phyloP scores from a whole-genome alignment of 2,797 vertebrate species.

The Intellagama lesueurii region DNA sequence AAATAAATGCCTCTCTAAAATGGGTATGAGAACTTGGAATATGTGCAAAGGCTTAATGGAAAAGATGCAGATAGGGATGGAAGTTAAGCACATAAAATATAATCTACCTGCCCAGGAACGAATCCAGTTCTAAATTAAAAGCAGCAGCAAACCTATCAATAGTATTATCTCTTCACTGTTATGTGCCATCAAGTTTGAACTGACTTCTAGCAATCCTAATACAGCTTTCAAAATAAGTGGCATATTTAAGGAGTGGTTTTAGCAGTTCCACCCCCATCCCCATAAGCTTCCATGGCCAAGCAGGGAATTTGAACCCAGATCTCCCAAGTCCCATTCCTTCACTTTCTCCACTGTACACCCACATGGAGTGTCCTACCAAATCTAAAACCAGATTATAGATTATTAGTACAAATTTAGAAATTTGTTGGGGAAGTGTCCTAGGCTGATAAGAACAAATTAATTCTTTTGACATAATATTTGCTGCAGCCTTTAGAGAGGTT shows the following conservation, averaged over 20 bases:
- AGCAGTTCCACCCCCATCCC: too few species aligned
- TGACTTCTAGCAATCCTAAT: too few species aligned
- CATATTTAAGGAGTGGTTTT: too few species aligned
- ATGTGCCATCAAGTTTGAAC: too few species aligned
- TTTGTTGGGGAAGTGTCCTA: neutral
- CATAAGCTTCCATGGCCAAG: too few species aligned
- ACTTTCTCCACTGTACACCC: too few species aligned
- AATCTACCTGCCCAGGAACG: neutral
- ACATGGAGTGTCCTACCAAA: too few species aligned
- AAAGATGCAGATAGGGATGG: neutral
- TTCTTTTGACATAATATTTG: neutral
- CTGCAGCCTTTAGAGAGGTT: neutral
- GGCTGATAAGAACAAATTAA: neutral
- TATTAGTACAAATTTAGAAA: neutral
- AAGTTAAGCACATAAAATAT: neutral
- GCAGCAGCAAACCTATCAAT: neutral
- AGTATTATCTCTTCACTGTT: neutral
- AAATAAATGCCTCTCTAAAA: neutral
- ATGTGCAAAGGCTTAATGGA: neutral
- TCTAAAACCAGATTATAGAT: neutral
- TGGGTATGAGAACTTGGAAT: neutral
- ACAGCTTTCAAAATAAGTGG: too few species aligned
- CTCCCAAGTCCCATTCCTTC: too few species aligned
- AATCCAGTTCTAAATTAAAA: neutral
- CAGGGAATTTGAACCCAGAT: too few species aligned